Percentiles rank a stretch among this genome's conserved stretches.
These are phyloP conservation scores for Acanthacorydalis orientalis DNA, from an alignment of 2,888 invertebrate genomes.

Conservation along the genomic window DNA sequence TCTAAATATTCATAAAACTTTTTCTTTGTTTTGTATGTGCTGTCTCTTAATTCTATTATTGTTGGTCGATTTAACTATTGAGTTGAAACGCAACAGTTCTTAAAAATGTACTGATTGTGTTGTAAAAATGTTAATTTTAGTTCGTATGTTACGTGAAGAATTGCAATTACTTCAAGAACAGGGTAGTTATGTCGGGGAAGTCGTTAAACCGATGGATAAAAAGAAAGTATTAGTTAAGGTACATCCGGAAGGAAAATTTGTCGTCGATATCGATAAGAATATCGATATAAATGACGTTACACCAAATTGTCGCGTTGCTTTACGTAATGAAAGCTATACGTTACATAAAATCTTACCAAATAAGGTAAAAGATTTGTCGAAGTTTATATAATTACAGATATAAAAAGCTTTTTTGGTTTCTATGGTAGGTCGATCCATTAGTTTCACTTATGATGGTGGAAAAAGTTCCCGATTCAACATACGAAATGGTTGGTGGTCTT, in stretches of 20 bases:
- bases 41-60: too few species aligned
- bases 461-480: slow-evolving; percentile 98
- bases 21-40: not conserved
- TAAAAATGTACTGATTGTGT: not conserved
- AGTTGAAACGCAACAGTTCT: too few species aligned
- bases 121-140: slow-evolving; percentile 30
- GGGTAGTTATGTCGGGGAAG: slow-evolving; percentile 98
- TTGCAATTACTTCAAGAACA: slow-evolving; percentile 92
- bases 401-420: slow-evolving; percentile 5
- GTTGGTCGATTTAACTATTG: too few species aligned
- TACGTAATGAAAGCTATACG: slow-evolving; percentile 96
- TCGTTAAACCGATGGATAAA: slow-evolving; percentile 99
- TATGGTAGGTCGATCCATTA: slow-evolving; percentile 71
- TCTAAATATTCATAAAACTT: not conserved
- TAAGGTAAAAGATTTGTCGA: slow-evolving; percentile 39
- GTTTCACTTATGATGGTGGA: slow-evolving; percentile 99
- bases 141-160: slow-evolving; percentile 94
- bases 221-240: slow-evolving; percentile 99
- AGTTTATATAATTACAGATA: not conserved
- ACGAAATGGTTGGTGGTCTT: slow-evolving; percentile 99
- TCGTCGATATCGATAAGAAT: slow-evolving; percentile 97
- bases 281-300: slow-evolving; percentile 97
- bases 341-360: slow-evolving; percentile 97
- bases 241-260: slow-evolving; percentile 98
- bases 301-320: slow-evolving; percentile 91